Evolutionary conservation across 2,888 invertebrate species (phyloP), one percentile per base, ranked within the genome.

Genomic region (Stenodema calcarata): DNA sequence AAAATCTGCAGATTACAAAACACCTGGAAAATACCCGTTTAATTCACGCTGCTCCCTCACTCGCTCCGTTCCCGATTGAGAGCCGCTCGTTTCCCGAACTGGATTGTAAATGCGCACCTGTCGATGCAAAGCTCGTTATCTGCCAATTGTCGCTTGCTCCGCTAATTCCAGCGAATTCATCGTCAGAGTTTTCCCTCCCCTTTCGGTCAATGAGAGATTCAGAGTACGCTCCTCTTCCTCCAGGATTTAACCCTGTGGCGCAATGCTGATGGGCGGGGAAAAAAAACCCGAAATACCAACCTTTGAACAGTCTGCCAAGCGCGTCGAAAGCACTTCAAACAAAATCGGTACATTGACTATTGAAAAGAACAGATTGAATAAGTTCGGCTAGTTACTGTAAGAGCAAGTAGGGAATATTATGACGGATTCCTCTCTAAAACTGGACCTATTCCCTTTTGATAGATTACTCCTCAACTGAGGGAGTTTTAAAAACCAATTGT

Each of bases 41-140:
- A 41, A 73, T 73, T 73, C 41, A 35, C 35, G 18, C 23, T 23
- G 73, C 35, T 73, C 18, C 73, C 28, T 14, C 18, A 7, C 35
- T 35, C 35, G 2, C 35, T 2, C 73, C 7, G 0, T 30, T n/a
- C 35, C 73, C 73, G 73, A 73, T 73, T 73, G 73, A 73, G 73
- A 73, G 73, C n/a, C 73, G 73, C 73, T 41, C 73, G 73, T 73
- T 73, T 35, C 73, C 18, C 73, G 73, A 35, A n/a, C 73, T 41
- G 73, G 35, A 73, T 73, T 73, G 73, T 41, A 35, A 73, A 73
- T 73, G 73, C 73, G 73, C 73, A 73, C 73, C 73, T 73, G 73
- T 41, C 73, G 73, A 73, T 73, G 73, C 73, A 73, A 73, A 73
- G 73, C 73, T 73, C 73, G 73, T 73, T 73, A 73, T 73, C 73